Base-by-base conservation (phyloP, 1,140 invertebrate species). In the Listronotus bonariensis region DNA sequence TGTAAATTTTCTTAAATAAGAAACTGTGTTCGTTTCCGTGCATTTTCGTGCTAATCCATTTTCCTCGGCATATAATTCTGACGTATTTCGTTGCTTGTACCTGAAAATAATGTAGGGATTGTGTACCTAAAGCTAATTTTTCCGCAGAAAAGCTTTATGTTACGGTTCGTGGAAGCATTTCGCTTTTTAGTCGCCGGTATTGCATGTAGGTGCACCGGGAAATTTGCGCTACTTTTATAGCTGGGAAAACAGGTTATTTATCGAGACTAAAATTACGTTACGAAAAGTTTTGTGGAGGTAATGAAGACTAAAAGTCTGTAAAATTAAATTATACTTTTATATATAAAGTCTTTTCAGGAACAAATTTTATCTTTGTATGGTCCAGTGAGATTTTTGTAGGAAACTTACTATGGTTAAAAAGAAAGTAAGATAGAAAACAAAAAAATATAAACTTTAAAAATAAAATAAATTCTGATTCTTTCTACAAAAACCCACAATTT, bases 251-350 rank as follows among this genome's bases (percentile, higher is more conserved):
- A 10, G 43, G 40, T 34, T 58, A 58, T 58, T 58, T 58, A 58
- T 48, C 42, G 55, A 17, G 31, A 58, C 18, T 18, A 58, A 45
- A 58, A 58, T 58, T 58, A 46, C 43, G 8, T 58, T 58, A 46
- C 26, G 12, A n/a, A 48, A 58, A 48, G 32, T 58, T 54, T 46
- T 46, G 26, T 15, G 26, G 42, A 58, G 55, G 43, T 58, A 58
- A 58, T 46, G 43, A 58, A 58, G 55, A 58, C 43, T 58, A 58
- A 58, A 58, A 45, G 55, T 17, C 26, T 17, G 31, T 32, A 46
- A 46, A 58, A 58, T 58, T 58, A 17, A 20, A 58, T 58, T 58
- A 42, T 46, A 42, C 55, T 46, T 46, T 31, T 34, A 58, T 46
- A 46, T n/a, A n/a, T n/a, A n/a, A n/a, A n/a, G n/a, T n/a, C 31